Evolutionary conservation across 2,888 invertebrate genomes (phyloP).

Genomic region (Agonopterix alstromeriana): DNA sequence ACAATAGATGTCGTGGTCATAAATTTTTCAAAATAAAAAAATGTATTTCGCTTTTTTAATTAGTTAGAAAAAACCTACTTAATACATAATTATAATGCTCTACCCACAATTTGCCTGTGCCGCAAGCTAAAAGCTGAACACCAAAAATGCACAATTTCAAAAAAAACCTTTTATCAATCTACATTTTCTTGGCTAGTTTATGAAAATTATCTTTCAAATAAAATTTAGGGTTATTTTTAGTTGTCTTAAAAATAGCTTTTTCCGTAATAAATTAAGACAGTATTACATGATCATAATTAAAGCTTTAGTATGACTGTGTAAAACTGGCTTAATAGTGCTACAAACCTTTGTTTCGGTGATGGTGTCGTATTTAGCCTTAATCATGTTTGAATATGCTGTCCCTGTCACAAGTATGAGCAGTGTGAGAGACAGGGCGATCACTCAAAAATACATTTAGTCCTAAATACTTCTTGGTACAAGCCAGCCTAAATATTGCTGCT

Average conservation of each 20-base stretch:
- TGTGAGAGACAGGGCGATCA: too few relatives aligned
- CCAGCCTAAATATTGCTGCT: too few relatives aligned
- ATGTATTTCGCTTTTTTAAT: background rate
- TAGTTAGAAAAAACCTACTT: conserved; percentile 10
- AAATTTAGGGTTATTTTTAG: background rate
- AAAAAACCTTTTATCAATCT: background rate
- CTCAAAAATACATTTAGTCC: too few relatives aligned
- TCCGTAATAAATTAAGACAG: background rate
- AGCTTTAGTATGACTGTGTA: background rate
- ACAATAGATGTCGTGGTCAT: conserved; percentile 16
- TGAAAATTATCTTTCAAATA: background rate
- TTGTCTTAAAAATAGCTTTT: background rate
- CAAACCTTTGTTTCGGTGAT: too few relatives aligned
- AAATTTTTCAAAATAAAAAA: background rate
- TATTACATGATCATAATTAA: background rate
- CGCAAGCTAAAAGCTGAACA: background rate
- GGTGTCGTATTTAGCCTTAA: too few relatives aligned
- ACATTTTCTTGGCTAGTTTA: background rate
- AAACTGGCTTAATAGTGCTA: background rate
- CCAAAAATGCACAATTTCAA: too few relatives aligned
- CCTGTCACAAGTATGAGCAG: too few relatives aligned
- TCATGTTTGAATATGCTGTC: too few relatives aligned
- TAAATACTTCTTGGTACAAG: too few relatives aligned
- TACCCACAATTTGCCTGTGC: conserved; percentile 16
- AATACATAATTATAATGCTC: conserved; percentile 38